Percentiles rank a stretch among this genome's conserved stretches.
These are phyloP conservation scores for Nansenia antarctica DNA, from an alignment of 2,113 vertebrate species.

Conservation along the genomic window DNA sequence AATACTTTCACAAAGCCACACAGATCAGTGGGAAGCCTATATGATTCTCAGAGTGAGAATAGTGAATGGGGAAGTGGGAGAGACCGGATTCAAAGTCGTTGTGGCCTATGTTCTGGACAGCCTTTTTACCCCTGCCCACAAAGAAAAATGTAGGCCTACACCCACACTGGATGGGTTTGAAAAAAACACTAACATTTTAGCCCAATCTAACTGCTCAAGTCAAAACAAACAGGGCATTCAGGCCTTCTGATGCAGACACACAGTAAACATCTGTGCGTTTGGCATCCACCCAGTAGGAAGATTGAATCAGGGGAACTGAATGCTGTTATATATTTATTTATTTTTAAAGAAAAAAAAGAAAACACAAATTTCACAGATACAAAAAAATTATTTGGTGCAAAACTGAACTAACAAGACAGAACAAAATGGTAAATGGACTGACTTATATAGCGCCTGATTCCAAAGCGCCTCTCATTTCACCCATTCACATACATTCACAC, in stretches of 20 bases:
- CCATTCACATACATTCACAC: no score
- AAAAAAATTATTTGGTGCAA: not conserved
- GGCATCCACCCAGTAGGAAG: conserved; percentile 6
- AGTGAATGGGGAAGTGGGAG: conserved; percentile 49
- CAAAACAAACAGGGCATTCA: conserved; percentile 65
- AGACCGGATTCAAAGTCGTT: conserved; percentile 54
- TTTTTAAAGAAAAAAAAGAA: not conserved
- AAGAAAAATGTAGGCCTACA: conserved; percentile 45
- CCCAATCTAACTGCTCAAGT: conserved; percentile 27
- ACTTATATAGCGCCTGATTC: not conserved
- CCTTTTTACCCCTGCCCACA: not conserved
- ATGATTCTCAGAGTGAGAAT: conserved; percentile 49
- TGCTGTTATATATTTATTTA: not conserved
- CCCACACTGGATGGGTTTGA: conserved; percentile 50
- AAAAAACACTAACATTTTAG: conserved; percentile 30
- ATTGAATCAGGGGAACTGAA: conserved; percentile 34
- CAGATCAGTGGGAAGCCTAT: conserved; percentile 35
- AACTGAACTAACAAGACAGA: not conserved
- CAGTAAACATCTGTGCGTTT: conserved; percentile 40
- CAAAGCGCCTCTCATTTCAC: no score
- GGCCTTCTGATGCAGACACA: conserved; percentile 46
- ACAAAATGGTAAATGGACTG: not conserved
- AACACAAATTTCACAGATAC: not conserved
- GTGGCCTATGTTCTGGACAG: conserved; percentile 31
- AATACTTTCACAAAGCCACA: conserved; percentile 49